These are phyloP conservation scores for Prunella fulvescens DNA, from an alignment of 2,113 vertebrate genomes.

Conservation along the genomic window DNA sequence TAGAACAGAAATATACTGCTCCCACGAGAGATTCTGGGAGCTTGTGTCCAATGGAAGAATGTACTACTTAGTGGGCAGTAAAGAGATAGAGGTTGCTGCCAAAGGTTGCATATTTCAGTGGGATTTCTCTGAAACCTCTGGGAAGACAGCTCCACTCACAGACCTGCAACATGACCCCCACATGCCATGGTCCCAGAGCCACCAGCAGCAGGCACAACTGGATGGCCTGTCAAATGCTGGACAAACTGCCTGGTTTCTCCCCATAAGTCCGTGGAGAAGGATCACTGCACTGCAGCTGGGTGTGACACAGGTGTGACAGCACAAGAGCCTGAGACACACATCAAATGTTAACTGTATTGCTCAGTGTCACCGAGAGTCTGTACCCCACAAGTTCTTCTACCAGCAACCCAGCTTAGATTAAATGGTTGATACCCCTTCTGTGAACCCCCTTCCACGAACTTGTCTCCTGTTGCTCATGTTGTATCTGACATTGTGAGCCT, in stretches of 20 bases:
- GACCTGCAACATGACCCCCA: neutral
- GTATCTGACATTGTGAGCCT: neutral
- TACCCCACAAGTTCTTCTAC: neutral
- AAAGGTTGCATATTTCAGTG: neutral
- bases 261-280: neutral
- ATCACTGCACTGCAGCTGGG: neutral
- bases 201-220: neutral
- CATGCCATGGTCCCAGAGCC: accelerated
- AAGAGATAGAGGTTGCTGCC: neutral
- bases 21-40: neutral
- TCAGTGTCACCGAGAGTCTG: accelerated
- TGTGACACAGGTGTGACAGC: accelerated
- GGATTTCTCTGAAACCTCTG: neutral
- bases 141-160: neutral
- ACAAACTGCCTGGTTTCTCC: neutral
- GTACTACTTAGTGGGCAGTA: neutral
- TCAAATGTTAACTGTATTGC: neutral
- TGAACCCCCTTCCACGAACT: neutral
- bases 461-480: neutral
- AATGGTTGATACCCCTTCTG: neutral
- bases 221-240: neutral
- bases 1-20: neutral
- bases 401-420: neutral
- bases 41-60: neutral
- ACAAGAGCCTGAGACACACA: accelerated